A percentile compares a stretch with the other conserved stretches of the same genome.
These are phyloP conservation scores for Bugula neritina DNA, from an alignment of 2,888 invertebrate species.

Conservation along the genomic window DNA sequence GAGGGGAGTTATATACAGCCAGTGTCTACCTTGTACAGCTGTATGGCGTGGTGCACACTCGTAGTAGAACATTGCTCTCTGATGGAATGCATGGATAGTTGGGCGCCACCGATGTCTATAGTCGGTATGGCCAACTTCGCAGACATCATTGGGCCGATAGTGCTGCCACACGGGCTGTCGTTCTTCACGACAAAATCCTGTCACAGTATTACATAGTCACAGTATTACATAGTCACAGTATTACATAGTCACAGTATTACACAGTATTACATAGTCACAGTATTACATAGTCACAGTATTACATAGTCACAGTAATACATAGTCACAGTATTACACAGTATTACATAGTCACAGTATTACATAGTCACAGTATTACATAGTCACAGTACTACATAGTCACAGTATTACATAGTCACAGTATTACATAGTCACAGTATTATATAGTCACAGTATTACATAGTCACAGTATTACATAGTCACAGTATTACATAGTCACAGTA, in stretches of 20 bases:
- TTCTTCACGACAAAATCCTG: conserved; percentile 57
- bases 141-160: conserved; percentile 57
- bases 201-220: neutral
- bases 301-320: neutral
- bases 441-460: neutral
- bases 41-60: conserved; percentile 51
- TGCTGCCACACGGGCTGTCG: conserved; percentile 57
- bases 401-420: neutral
- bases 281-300: neutral
- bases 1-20: too few relatives aligned
- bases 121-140: conserved; percentile 55
- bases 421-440: neutral
- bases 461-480: neutral
- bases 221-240: neutral
- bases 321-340: neutral
- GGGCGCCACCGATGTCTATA: conserved; percentile 56
- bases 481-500: neutral
- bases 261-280: neutral
- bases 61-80: conserved; percentile 55
- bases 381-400: neutral
- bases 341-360: neutral
- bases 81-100: conserved; percentile 58
- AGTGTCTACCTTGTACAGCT: conserved; percentile 50
- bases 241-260: neutral
- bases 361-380: neutral